These are phyloP conservation scores for Drosophila aff. DNA, from an alignment of 1,140 invertebrate genomes.

Conservation along the genomic window DNA sequence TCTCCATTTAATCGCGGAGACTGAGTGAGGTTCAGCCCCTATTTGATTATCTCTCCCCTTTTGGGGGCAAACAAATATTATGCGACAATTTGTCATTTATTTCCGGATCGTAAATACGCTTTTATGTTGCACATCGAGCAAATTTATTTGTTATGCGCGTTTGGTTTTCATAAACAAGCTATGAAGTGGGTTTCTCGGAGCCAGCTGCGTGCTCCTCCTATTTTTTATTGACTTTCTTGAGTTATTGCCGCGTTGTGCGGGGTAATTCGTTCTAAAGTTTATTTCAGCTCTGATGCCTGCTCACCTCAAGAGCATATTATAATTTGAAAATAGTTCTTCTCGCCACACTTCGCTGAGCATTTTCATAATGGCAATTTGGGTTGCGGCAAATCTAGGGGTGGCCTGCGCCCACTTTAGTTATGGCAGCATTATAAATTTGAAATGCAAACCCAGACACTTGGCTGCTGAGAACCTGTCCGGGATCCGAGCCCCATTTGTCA, in stretches of 20 bases:
- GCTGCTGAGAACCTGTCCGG: conserved; percentile 33
- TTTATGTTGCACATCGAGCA: conserved; percentile 51
- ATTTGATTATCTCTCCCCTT: conserved; percentile 35
- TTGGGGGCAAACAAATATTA: conserved; percentile 44
- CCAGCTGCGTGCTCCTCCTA: conserved; percentile 33
- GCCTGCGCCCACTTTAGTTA: conserved; percentile 57
- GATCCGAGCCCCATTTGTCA: conserved; percentile 68
- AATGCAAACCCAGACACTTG: conserved; percentile 70
- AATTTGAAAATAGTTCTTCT: conserved; percentile 55
- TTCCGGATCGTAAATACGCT: conserved; percentile 52
- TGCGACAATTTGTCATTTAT: conserved; percentile 59
- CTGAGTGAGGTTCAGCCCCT: conserved; percentile 8
- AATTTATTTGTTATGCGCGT: conserved; percentile 51
- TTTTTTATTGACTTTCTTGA: conserved; percentile 30
- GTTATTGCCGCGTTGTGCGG: conserved; percentile 29
- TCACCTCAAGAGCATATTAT: conserved; percentile 36
- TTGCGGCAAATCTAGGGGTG: conserved; percentile 45
- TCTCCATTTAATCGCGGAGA: conserved; percentile 25
- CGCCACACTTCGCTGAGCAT: conserved; percentile 60
- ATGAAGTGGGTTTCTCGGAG: conserved; percentile 4
- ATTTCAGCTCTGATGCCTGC: conserved; percentile 17
- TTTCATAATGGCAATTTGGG: conserved; percentile 69
- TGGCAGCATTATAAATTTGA: conserved; percentile 76
- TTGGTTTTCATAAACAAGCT: conserved; percentile 47
- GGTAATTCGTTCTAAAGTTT: conserved; percentile 31